These are phyloP conservation scores for Eupristina koningsbergeri DNA, from an alignment of 1,140 invertebrate genomes.

Conservation along the genomic window DNA sequence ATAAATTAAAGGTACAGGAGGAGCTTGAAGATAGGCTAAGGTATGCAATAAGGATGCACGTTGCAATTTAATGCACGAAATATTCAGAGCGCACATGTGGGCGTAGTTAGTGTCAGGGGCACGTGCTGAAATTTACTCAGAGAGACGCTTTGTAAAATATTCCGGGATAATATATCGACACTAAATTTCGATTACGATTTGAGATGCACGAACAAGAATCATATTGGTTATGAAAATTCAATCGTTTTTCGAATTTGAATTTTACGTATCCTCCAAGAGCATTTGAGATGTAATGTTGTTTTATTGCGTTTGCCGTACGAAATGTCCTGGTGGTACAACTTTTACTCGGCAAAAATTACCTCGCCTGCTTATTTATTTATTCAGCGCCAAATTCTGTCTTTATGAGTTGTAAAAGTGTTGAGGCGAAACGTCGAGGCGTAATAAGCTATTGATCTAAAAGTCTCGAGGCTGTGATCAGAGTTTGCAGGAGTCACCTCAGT, in stretches of 20 bases:
- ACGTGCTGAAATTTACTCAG: neutral
- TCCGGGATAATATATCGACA: slow-evolving; percentile 3
- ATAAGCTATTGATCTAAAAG: neutral
- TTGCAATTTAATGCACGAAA: neutral
- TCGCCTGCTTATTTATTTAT: neutral
- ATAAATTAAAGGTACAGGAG: neutral
- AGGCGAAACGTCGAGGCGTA: neutral
- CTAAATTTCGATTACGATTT: neutral
- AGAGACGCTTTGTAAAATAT: slow-evolving; percentile 2
- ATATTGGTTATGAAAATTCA: neutral
- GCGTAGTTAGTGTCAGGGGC: neutral
- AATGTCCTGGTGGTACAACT: neutral
- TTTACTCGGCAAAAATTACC: neutral
- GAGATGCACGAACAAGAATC: neutral
- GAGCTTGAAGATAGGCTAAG: slow-evolving; percentile 1
- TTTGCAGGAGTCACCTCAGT: neutral
- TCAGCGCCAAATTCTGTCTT: neutral
- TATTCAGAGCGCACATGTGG: neutral
- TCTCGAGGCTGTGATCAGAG: neutral
- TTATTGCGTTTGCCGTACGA: neutral
- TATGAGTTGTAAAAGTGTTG: slow-evolving; percentile 13
- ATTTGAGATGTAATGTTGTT: neutral
- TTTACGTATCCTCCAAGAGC: neutral
- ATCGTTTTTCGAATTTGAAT: neutral
- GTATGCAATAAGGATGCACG: neutral